Percentiles rank a stretch among this genome's conserved stretches.
Evolutionary conservation across 2,113 vertebrate genomes (phyloP).

Genomic region (Scomber scombrus): DNA sequence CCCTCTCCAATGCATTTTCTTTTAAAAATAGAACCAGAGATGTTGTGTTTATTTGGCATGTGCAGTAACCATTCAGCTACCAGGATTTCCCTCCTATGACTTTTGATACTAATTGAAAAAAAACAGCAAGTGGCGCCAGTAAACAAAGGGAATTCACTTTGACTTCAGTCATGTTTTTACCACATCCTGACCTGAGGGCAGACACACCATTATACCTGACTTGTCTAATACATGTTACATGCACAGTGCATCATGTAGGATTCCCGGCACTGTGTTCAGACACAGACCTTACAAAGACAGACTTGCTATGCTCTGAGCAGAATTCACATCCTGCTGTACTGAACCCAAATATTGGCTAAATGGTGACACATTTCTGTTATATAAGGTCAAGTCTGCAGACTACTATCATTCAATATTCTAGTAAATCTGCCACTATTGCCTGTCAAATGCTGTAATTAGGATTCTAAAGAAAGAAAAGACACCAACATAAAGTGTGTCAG

Average conservation of each 20-base stretch:
- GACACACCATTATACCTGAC: neutral
- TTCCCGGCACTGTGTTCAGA: neutral
- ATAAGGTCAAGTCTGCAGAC: neutral
- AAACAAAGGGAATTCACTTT: slow-evolving; percentile 43
- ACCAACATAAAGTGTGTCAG: neutral
- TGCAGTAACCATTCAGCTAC: too few species aligned
- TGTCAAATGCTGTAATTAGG: neutral
- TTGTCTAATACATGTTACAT: neutral
- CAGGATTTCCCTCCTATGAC: neutral
- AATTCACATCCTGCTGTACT: neutral
- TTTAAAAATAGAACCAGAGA: too few species aligned
- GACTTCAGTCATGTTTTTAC: slow-evolving; percentile 25
- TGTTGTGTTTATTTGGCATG: too few species aligned
- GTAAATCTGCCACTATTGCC: neutral
- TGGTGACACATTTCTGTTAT: neutral
- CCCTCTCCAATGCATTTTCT: neutral
- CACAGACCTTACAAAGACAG: neutral
- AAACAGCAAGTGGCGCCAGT: slow-evolving; percentile 14
- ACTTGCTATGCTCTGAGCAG: too few species aligned
- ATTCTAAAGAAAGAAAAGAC: neutral
- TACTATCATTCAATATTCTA: neutral
- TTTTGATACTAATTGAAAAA: slow-evolving; percentile 54
- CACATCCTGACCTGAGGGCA: neutral
- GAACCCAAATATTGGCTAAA: neutral
- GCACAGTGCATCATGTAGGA: slow-evolving; percentile 26